Base-by-base conservation (phyloP, 1,140 invertebrate species). In the Drosophila ironensis region DNA sequence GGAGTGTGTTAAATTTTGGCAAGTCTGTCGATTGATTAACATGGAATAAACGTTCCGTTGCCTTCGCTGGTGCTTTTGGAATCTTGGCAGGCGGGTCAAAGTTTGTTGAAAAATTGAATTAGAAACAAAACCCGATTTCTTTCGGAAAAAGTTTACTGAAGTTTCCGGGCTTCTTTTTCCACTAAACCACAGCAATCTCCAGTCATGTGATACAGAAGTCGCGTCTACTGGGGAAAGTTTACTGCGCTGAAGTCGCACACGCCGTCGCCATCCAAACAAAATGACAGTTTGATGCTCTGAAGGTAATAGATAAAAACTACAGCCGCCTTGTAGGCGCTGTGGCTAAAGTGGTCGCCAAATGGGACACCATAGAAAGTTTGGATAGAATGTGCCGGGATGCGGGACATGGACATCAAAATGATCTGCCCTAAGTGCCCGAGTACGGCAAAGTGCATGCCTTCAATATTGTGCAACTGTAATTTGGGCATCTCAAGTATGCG, bases 1-100 rank as follows among this genome's bases (percentile, higher is more conserved):
- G 30, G 52, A 76, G 35, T 67, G 56, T 75, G 74, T 86, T 86
- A 80, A 75, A 80, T 86, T 80, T 86, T 75, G 45, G 74, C 71
- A 74, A 86, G 80, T 80, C 60, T 68, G n/a, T 57, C 60, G 86
- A 86, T 86, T 86, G 80, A 80, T 80, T 86, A 80, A 72, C 52
- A 74, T 42, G 48, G 66, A 41, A 56, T 69, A 59, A 64, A 48
- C 61, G 80, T 64, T 72, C 80, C 75, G 74, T 68, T 84, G 80
- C 24, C 33, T 38, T 27, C n/a, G 25, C 28, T 24, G 52, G 51
- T 52, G 47, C 72, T 76, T 57, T 41, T 27, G 66, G 69, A 67
- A 27, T 42, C 22, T 38, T 63, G 17, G 45, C 9, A 33, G n/a
- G 3, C 25, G 19, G 25, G 22, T 11, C 42, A 46, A 56, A 69